Percentiles rank a stretch among this genome's conserved stretches.
Evolutionary conservation across 2,797 vertebrate genomes (phyloP).

Genomic region (Hybognathus amarus): DNA sequence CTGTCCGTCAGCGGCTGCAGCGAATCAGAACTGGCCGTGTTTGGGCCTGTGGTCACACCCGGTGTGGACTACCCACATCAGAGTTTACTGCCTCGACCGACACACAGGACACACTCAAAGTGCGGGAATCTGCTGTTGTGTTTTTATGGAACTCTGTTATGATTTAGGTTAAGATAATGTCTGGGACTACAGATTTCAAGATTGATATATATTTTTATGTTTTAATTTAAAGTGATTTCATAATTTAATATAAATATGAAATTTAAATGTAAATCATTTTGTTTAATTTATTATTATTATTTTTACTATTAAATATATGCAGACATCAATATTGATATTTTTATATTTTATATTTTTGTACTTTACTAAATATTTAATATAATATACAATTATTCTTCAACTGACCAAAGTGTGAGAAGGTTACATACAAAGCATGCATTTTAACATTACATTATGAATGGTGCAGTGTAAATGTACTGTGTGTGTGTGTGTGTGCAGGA

Average conservation of each 20-base stretch:
- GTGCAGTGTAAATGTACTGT: not conserved
- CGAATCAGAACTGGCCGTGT: slow-evolving; percentile 94
- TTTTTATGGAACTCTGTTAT: not conserved
- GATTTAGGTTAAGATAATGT: not conserved
- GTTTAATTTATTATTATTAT: not conserved
- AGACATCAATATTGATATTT: not conserved
- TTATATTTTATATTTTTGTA: too few relatives aligned
- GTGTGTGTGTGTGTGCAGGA: slow-evolving; percentile 77
- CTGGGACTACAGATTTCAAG: too few relatives aligned
- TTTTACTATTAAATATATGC: not conserved
- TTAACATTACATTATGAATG: not conserved
- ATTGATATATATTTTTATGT: not conserved
- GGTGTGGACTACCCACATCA: slow-evolving; percentile 92
- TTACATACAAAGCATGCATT: too few relatives aligned
- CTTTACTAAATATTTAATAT: not conserved
- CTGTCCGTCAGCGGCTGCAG: slow-evolving; percentile 90
- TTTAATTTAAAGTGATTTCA: not conserved
- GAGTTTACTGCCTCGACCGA: slow-evolving; percentile 96
- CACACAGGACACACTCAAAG: slow-evolving; percentile 93
- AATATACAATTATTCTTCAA: too few relatives aligned
- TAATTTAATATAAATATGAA: not conserved
- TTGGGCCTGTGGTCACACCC: slow-evolving; percentile 88
- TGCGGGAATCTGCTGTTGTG: slow-evolving; percentile 60
- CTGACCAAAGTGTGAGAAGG: too few relatives aligned
- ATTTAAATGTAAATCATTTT: not conserved